Percentiles rank a stretch among this genome's conserved stretches.
Evolutionary conservation across 2,113 vertebrate genomes (phyloP).

Genomic region (Meriones unguiculatus): DNA sequence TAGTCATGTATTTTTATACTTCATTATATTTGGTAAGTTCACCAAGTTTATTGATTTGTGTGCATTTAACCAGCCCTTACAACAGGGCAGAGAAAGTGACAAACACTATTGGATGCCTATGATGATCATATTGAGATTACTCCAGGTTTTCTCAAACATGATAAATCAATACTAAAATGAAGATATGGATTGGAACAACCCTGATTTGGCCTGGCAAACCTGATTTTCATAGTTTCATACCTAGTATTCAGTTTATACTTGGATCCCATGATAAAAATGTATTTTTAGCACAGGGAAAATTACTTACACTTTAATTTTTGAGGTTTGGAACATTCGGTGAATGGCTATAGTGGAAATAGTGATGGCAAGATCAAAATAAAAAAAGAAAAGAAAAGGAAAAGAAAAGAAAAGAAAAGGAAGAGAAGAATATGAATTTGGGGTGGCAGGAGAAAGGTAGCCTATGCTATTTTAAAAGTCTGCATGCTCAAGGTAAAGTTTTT

Average conservation of each 20-base stretch:
- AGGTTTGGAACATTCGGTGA: not conserved
- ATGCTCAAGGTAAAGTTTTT: not conserved
- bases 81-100: not conserved
- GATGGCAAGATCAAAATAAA: not conserved
- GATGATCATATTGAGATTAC: not conserved
- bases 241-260: not conserved
- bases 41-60: not conserved
- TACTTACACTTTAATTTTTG: conserved; percentile 18
- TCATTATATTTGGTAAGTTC: not conserved
- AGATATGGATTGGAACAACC: not conserved
- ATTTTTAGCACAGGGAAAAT: not conserved
- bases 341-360: not conserved
- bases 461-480: conserved; percentile 1
- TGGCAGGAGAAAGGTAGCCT: not conserved
- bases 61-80: not conserved
- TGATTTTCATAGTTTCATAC: conserved; percentile 9
- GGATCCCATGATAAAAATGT: not conserved
- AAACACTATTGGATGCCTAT: not conserved
- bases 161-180: not conserved
- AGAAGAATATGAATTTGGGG: not conserved
- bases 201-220: not conserved
- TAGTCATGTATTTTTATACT: not conserved
- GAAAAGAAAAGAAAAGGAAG: not conserved
- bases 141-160: not conserved
- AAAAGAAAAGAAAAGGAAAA: too few species aligned